Base-by-base conservation (phyloP, 2,888 invertebrate genomes). In the Crossocerus cetratus region DNA sequence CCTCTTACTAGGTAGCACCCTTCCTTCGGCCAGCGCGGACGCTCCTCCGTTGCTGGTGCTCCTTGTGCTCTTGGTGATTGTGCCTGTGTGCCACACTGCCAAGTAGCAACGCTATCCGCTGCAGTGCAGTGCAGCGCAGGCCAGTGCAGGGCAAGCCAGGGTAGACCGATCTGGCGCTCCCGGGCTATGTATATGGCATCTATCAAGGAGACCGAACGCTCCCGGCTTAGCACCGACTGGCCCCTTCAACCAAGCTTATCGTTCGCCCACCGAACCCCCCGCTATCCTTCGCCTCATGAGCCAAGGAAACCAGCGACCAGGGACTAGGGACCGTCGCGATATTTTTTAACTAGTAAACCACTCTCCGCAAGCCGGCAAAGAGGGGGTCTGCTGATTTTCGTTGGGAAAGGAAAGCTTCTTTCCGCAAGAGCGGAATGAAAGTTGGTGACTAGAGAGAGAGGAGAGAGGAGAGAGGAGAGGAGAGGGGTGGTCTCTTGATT, bases 241-340 rank as follows among this genome's bases (percentile, higher is more conserved):
- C 82, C 77, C 80, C 80, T 81, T 81, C 79, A 81, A 81, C 82
- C 82, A 73, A 68, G 81, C 80, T 81, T 81, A 82, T 82, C 82
- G 81, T 73, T 74, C 74, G 77, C 76, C 71, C 69, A 61, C 67
- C 64, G 23, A 32, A 32, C 32, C 32, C 32, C 32, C 5, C 14
- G 16, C n/a, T 49, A 49, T 49, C 49, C 1, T n/a, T n/a, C 14
- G n/a, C 2, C 43, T 54, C 21, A 20, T 59, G 64, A 44, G 23
- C 53, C 57, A 20, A 56, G 67, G 60, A 62, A 57, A 23, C 65
- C 65, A 72, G 56, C 65, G 61, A 65, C 61, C 11, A n/a, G n/a
- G n/a, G n/a, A n/a, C n/a, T n/a, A n/a, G n/a, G n/a, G n/a, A n/a
- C n/a, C 65, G 42, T 68, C 76, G 72, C 73, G 84, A 81, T 84